Base-by-base conservation (phyloP, 2,888 invertebrate species). In the Blastobasis lacticolella region DNA sequence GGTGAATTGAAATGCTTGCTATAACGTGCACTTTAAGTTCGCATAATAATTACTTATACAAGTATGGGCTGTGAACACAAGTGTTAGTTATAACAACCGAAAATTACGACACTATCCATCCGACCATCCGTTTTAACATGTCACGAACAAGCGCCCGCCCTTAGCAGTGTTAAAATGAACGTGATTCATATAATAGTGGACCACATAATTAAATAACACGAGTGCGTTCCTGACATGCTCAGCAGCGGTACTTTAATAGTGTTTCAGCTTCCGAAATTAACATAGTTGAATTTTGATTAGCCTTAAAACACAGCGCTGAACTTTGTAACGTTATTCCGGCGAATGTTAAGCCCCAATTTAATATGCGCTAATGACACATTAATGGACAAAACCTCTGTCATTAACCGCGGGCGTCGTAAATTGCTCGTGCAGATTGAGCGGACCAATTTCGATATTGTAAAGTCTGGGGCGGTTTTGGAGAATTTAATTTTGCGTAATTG, bases 201-300 rank as follows among this genome's bases (percentile, higher is more conserved):
- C 55, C 50, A 52, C 54, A 56, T 65, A 69, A 69, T 71, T 66
- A 68, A 67, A 68, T 66, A 61, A 54, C 57, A 53, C 53, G 53
- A 62, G 61, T 63, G 61, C 54, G 57, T 50, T 60, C 57, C 56
- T 56, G 49, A 57, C 62, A 60, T 57, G 51, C 59, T 54, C 49
- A 56, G 58, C 53, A 50, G 46, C 56, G 65, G 64, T 61, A 63
- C 60, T 63, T 68, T 78, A 72, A 76, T 75, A 76, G 72, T 71
- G 72, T 71, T 74, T 70, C 67, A 67, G 71, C 23, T 73, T 66
- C 58, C 53, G 59, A 61, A 71, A 83, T 84, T 84, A 81, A 71
- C 84, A 83, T 83, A 81, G 75, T 78, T 79, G 81, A 83, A 83
- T 83, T 82, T 82, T 81, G 80, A 83, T 82, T 76, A 81, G 78